Evolutionary conservation across 53 echinoderm and acorn worm species (phyloP), one percentile per base, ranked within the genome.

Genomic region (Henricia sp.): DNA sequence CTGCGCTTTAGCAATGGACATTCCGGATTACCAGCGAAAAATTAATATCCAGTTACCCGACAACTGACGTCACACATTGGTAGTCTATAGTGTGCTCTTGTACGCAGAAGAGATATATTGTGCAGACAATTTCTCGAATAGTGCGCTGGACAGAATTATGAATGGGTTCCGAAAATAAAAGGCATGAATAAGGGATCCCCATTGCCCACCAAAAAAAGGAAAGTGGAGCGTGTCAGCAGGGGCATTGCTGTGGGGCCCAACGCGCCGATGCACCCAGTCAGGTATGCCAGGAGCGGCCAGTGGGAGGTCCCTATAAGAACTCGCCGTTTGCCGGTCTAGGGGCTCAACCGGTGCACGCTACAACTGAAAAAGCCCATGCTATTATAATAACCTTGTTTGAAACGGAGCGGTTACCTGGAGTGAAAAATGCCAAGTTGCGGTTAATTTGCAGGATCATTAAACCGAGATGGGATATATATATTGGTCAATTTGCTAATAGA

Each of bases 391-490:
- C 62, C 6, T 34, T 30, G 62, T 32, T 60, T 33, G 32, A 30
- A 60, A 32, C 17, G 33, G 62, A 1, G 2, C 6, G 76, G 34
- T 74, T 38, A 32, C 57, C 58, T 57, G 60, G 57, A 26, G 76
- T 59, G 59, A 60, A 11, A 54, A 76, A 58, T 76, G 58, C 41
- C 58, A 17, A 16, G 14, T 57, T 76, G 76, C 39, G 76, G 76
- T 76, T 40, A 58, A 59, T 58, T 59, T 76, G 41, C 17, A 60
- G 76, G 59, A 42, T 76, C 76, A 55, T 76, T 76, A 76, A 76
- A 58, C 33, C 16, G 76, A 55, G 55, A 74, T 37, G 38, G 42
- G 58, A 27, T 40, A 42, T 25, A n/a, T n/a, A 37, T 43, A 72
- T 56, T 41, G 42, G 19, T 19, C 44, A 44, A 44, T 44, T 44